Base-by-base conservation (phyloP, 2,113 vertebrate genomes). In the Eulacestoma nigropectus region DNA sequence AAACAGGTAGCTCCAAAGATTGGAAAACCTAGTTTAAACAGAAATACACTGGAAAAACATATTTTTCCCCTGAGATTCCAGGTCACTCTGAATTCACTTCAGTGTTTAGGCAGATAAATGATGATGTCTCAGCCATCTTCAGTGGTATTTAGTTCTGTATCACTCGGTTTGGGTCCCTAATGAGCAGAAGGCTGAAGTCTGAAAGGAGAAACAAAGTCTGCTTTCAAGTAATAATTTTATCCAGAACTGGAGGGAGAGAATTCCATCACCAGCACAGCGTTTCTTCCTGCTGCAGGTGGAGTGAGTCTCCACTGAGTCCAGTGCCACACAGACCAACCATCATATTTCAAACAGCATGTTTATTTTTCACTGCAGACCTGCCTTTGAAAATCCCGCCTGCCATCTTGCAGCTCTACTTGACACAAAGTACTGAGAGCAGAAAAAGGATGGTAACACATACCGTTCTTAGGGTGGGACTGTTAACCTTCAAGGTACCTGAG, bases 271-370 rank as follows among this genome's bases (percentile, higher is more conserved):
- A 75, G 33, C 30, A 49, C 16, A 60, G 9, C 4, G 4, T 11
- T 74, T 19, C 19, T 29, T 67, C 11, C 26, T 49, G 47, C 47
- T 79, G 37, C 33, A 46, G 25, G 4, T 33, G 19, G 17, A 22
- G 15, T 20, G 19, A 20, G 5, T 63, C 14, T 11, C 59, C 44
- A 2, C 17, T 9, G 29, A 18, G 23, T 22, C 37, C n/a, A 30
- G 18, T 30, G 19, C 25, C 3, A 2, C 9, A 16, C 15, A 59
- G 42, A 53, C 8, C 22, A n/a, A 6, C 9, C 9, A 84, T 3
- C 33, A 55, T n/a, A n/a, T n/a, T n/a, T n/a, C n/a, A n/a, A n/a
- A 18, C 0, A 0, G 9, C 8, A 42, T 10, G 3, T 52, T 53
- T 76, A 37, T 20, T 72, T 76, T 55, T 8, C 22, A 13, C 18